These are phyloP conservation scores for Sclerodermus sp. DNA, from an alignment of 2,888 invertebrate genomes.

Conservation along the genomic window DNA sequence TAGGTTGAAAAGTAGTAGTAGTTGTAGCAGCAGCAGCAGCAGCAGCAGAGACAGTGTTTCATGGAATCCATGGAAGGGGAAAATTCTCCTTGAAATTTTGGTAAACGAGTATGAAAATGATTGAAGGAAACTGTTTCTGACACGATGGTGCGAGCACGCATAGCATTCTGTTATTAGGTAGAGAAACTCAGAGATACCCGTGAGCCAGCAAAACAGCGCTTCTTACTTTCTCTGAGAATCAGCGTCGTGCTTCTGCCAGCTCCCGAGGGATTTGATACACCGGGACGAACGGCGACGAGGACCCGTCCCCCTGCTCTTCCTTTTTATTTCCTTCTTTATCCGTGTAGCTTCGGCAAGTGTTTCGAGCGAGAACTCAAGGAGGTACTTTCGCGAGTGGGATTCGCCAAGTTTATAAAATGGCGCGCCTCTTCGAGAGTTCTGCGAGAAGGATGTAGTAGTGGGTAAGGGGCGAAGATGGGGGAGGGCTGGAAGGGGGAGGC, in stretches of 20 bases:
- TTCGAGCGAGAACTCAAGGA: conserved; percentile 31
- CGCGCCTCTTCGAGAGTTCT: background rate
- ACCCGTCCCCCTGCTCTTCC: background rate
- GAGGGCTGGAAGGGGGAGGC: conserved; percentile 19
- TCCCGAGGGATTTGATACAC: conserved; percentile 29
- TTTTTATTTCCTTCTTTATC: conserved; percentile 15
- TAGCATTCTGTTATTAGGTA: too few relatives aligned
- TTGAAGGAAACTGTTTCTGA: too few relatives aligned
- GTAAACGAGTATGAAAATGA: too few relatives aligned
- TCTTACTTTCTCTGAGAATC: conserved; percentile 16
- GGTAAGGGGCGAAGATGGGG: conserved; percentile 4
- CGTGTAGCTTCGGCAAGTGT: conserved; percentile 27
- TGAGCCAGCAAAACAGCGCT: conserved; percentile 1
- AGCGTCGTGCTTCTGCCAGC: conserved; percentile 20
- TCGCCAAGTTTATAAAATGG: conserved; percentile 41
- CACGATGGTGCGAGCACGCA: too few relatives aligned
- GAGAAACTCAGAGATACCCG: too few relatives aligned
- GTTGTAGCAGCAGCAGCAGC: too few relatives aligned
- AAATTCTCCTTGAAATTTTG: too few relatives aligned
- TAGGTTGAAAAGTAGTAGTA: too few relatives aligned
- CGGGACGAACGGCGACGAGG: conserved; percentile 1
- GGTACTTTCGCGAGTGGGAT: conserved; percentile 30
- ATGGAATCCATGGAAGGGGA: too few relatives aligned
- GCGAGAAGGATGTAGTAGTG: conserved; percentile 2
- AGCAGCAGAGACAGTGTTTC: too few relatives aligned